These are phyloP conservation scores for Nannobrachium achirus DNA, from an alignment of 2,113 vertebrate genomes.

Conservation along the genomic window DNA sequence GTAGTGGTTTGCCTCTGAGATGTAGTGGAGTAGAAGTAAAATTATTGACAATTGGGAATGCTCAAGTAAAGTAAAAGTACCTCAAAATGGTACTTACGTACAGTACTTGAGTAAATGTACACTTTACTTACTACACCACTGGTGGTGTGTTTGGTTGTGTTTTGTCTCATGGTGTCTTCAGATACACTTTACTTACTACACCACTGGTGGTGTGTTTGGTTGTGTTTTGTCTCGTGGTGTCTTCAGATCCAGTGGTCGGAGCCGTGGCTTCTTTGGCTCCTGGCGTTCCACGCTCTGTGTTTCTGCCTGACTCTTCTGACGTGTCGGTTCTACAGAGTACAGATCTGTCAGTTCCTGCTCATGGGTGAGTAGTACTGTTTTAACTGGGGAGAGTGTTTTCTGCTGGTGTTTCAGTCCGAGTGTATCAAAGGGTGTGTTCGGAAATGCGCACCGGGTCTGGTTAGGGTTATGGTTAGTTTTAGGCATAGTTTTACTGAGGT, in stretches of 20 bases:
- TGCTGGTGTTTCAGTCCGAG: too few species aligned
- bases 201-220: background rate
- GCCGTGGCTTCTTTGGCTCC: constrained; percentile 87
- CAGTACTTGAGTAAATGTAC: too few species aligned
- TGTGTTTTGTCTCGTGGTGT: background rate
- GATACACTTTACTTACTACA: constrained; percentile 26
- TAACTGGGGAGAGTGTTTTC: too few species aligned
- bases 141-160: background rate
- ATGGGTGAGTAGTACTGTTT: constrained; percentile 85
- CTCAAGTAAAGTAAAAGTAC: too few species aligned
- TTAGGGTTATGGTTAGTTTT: too few species aligned
- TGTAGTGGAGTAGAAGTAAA: too few species aligned
- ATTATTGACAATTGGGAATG: too few species aligned
- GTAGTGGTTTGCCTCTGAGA: too few species aligned
- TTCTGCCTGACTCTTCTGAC: constrained; percentile 83
- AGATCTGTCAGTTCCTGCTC: constrained; percentile 88
- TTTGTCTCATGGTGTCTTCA: constrained; percentile 41
- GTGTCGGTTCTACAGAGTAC: constrained; percentile 83
- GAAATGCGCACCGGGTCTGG: too few species aligned
- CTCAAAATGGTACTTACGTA: too few species aligned
- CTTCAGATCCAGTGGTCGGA: constrained; percentile 91
- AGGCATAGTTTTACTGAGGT: too few species aligned
- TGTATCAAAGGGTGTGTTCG: too few species aligned
- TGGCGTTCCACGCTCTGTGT: constrained; percentile 86
- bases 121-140: background rate